These are phyloP conservation scores for Macrotus californicus DNA, from an alignment of 2,113 vertebrate genomes.

Conservation along the genomic window DNA sequence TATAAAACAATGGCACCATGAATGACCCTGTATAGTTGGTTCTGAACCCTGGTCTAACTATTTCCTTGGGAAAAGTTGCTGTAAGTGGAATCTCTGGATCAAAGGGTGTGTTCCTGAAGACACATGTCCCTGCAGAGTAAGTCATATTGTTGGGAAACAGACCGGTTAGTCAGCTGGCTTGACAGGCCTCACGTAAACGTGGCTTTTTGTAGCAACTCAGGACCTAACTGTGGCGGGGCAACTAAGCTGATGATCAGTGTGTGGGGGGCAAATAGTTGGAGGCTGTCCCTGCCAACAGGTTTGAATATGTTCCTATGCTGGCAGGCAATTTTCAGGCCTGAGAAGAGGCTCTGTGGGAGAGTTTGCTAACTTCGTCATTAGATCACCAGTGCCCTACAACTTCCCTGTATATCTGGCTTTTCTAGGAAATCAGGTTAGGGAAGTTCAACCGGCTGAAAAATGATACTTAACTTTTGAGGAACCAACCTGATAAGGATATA, in stretches of 20 bases:
- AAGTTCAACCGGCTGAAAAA: conserved; percentile 51
- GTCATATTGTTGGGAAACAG: neutral
- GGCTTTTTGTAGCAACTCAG: neutral
- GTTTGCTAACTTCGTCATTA: neutral
- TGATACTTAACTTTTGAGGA: conserved; percentile 57
- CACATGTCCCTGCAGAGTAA: neutral
- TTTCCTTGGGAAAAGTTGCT: neutral
- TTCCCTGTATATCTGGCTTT: conserved; percentile 55
- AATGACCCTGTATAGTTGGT: neutral
- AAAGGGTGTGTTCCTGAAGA: neutral
- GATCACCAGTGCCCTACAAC: neutral
- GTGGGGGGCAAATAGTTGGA: neutral
- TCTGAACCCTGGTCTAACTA: neutral
- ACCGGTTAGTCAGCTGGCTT: neutral
- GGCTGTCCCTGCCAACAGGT: neutral
- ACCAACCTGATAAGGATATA: neutral
- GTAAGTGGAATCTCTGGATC: neutral
- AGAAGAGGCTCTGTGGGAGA: neutral
- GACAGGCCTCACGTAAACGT: neutral
- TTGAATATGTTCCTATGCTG: neutral
- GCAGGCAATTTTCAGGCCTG: neutral
- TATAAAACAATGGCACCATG: neutral
- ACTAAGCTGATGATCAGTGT: neutral
- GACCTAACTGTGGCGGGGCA: neutral
- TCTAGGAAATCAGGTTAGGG: conserved; percentile 55